These are phyloP conservation scores for Martes martes DNA, from an alignment of 2,113 vertebrate species.

Conservation along the genomic window DNA sequence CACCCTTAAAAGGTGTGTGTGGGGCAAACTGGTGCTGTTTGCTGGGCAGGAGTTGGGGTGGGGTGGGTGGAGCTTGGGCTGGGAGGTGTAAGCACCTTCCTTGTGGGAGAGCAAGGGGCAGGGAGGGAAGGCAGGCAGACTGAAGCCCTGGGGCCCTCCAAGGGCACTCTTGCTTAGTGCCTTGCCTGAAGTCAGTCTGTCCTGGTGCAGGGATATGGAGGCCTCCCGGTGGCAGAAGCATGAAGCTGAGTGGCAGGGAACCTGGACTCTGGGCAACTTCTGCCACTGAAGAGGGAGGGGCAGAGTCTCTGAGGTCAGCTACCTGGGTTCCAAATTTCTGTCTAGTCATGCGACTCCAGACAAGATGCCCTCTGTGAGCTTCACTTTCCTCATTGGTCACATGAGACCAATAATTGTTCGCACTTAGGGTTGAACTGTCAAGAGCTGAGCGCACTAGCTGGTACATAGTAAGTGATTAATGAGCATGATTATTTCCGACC, in stretches of 20 bases:
- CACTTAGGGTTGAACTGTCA: rapidly evolving
- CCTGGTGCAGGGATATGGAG: neutral
- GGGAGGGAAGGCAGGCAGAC: neutral
- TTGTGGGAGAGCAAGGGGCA: neutral
- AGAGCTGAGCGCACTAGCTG: neutral
- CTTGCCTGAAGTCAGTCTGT: neutral
- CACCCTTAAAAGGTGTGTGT: rapidly evolving
- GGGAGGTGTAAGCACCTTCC: neutral
- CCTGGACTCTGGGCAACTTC: neutral
- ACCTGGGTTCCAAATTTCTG: neutral
- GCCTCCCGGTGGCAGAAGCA: neutral
- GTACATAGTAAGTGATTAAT: neutral
- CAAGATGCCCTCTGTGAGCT: neutral
- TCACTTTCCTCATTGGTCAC: neutral
- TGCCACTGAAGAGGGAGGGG: neutral
- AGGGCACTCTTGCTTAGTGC: neutral
- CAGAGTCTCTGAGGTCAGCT: neutral
- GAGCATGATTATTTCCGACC: neutral
- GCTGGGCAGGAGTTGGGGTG: neutral
- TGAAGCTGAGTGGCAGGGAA: neutral
- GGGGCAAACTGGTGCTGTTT: neutral
- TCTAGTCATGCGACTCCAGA: neutral
- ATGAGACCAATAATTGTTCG: neutral
- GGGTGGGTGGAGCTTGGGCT: neutral
- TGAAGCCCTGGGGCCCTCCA: neutral